Conservation (phyloP, 1,140 invertebrate species). For the Zaprionus inermis region DNA sequence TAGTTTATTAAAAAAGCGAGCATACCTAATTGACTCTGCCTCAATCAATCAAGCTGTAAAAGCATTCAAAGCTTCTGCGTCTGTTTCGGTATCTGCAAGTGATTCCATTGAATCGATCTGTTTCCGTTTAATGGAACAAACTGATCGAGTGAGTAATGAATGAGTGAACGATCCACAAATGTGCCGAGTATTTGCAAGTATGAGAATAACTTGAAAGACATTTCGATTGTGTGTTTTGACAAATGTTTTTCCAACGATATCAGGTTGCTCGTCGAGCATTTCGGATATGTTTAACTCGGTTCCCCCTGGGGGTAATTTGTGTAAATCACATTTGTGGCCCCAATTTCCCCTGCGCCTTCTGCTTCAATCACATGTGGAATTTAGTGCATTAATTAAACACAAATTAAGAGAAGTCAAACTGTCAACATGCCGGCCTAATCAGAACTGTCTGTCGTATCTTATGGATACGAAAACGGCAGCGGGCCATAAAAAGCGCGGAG, state of each 20-base stretch:
- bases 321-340: not conserved
- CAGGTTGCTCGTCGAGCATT: not conserved
- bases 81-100: not conserved
- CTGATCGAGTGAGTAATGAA: conserved; percentile 3
- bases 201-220: not conserved
- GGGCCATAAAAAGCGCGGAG: too few relatives aligned
- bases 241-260: not conserved
- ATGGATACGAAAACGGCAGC: too few relatives aligned
- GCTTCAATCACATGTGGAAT: conserved; percentile 28
- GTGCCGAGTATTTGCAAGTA: not conserved
- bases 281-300: too few relatives aligned
- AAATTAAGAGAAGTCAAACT: conserved; percentile 71
- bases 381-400: conserved; percentile 67
- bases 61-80: not conserved
- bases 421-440: conserved; percentile 69
- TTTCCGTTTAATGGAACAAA: not conserved
- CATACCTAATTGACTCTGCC: not conserved
- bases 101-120: not conserved
- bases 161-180: too few relatives aligned
- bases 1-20: not conserved
- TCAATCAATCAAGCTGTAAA: not conserved
- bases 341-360: not conserved
- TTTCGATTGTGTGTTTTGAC: not conserved
- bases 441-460: conserved; percentile 58
- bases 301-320: not conserved